Evolutionary conservation across 1,140 invertebrate species (phyloP), one percentile per base, ranked within the genome.

Genomic region (Drosophila navojoa): DNA sequence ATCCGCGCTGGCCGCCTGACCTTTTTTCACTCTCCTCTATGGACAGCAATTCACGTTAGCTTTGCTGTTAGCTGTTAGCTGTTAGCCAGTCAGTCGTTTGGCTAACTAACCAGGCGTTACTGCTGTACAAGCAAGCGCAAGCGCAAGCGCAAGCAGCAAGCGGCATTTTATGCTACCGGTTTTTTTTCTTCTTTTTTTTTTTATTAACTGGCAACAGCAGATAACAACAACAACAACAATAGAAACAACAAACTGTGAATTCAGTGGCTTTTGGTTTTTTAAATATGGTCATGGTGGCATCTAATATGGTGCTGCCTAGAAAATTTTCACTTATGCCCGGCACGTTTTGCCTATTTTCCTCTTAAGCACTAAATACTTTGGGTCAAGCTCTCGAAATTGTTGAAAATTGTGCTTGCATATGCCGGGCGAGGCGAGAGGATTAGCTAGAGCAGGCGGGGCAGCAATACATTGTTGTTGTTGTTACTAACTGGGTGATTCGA

Each of bases 81-180:
- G 29, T 64, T 61, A 69, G 64, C 52, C 58, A 73, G 42, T 59
- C 58, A 73, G 45, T 59, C 74, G 68, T 76, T 35, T 66, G 64
- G 77, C 53, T 67, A 69, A 70, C 63, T 54, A 71, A 62, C 45
- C 62, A 57, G 32, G 16, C 61, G 19, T 40, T 58, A 45, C 25
- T 52, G 16, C 42, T 59, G 57, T 13, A 52, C 59, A 68, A 49
- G 35, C 35, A 38, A 32, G 29, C 6, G 29, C 68, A 38, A 32
- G 29, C 6, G 29, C 68, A 19, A 19, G 19, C 19, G 19, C 19
- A 19, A 19, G 19, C 19, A 19, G 19, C 19, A 79, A 77, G 79
- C 82, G 84, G 76, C 84, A 76, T 89, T 79, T 74, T 60, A 55
- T 82, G 84, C 84, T 87, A 87, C 82, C 82, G 84, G 82, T 87